Conservation (phyloP, 2,797 vertebrate species). For the Crenuchus spilurus region DNA sequence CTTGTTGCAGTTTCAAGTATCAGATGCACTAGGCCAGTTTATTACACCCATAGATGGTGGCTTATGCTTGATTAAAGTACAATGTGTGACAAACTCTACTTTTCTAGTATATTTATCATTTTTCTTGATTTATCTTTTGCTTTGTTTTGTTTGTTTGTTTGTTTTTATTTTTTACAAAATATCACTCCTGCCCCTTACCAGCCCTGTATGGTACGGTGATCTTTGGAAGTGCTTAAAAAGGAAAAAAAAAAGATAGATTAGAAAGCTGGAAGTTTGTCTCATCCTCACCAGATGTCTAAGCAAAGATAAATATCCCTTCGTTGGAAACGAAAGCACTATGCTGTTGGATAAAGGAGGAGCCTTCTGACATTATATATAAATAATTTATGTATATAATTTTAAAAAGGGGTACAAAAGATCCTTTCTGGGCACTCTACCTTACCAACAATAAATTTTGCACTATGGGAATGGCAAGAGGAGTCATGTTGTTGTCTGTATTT, state of each 20-base stretch:
- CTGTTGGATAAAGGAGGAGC: constrained; percentile 87
- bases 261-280: constrained; percentile 76
- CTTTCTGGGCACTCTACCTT: constrained; percentile 84
- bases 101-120: constrained; percentile 1
- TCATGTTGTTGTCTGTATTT: constrained; percentile 77
- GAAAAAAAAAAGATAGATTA: constrained; percentile 68
- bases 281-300: constrained; percentile 79
- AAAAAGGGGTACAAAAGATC: constrained; percentile 75
- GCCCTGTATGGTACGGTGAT: constrained; percentile 62
- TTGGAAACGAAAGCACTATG: constrained; percentile 89
- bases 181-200: constrained; percentile 31
- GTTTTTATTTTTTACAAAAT: constrained; percentile 25
- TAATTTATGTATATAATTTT: constrained; percentile 82
- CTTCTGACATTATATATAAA: constrained; percentile 85
- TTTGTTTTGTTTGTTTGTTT: constrained; percentile 11
- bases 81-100: not conserved
- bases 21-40: not conserved
- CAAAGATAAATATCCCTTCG: constrained; percentile 82
- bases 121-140: constrained; percentile 22
- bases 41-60: not conserved
- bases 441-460: constrained; percentile 91
- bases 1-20: not conserved
- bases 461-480: constrained; percentile 82
- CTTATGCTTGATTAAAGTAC: not conserved
- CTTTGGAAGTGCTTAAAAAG: constrained; percentile 79